Conservation (phyloP, 2,113 vertebrate genomes). For the Ageneiosus marmoratus region DNA sequence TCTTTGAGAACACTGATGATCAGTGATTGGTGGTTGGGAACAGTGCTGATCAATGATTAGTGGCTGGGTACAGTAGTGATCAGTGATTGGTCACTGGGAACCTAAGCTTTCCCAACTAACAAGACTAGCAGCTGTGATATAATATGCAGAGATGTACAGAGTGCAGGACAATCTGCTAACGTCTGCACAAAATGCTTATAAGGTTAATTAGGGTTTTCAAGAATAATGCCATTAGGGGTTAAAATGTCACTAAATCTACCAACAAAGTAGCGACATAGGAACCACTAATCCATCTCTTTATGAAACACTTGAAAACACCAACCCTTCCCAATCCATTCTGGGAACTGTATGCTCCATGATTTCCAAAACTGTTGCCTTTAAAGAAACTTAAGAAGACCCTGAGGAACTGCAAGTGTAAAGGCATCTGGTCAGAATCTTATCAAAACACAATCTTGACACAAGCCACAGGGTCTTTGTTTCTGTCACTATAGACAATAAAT, state of each 20-base stretch:
- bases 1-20: not conserved
- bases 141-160: not conserved
- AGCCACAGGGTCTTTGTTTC: constrained; percentile 2
- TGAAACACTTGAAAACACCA: not conserved
- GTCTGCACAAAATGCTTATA: not conserved
- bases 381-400: not conserved
- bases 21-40: not conserved
- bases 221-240: not conserved
- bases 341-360: not conserved
- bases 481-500: not conserved
- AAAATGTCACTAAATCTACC: not conserved
- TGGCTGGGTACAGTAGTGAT: not conserved
- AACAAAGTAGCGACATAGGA: not conserved
- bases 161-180: not conserved
- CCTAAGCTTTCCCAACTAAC: not conserved
- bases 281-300: not conserved
- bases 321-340: no score
- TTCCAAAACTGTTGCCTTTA: not conserved
- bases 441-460: constrained; percentile 11
- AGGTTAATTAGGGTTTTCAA: no score
- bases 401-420: constrained; percentile 1
- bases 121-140: not conserved
- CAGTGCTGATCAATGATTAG: not conserved
- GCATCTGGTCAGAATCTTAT: constrained; percentile 5
- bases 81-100: not conserved